Evolutionary conservation across 2,113 vertebrate species (phyloP), one percentile per base, ranked within the genome.

Genomic region (Dasyprocta punctata): DNA sequence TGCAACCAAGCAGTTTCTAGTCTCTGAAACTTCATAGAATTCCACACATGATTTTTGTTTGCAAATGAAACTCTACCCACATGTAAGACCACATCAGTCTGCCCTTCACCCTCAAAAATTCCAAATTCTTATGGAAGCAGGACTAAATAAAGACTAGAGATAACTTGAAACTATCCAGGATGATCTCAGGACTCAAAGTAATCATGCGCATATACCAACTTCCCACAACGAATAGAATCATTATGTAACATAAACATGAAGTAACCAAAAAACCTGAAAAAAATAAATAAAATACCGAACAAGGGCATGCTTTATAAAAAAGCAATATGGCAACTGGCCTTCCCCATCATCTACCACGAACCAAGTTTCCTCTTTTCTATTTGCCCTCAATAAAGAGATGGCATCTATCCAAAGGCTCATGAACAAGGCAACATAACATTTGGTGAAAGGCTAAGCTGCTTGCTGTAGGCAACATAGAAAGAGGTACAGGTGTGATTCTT

Each of bases 21-120:
- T 88, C 24, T 85, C 28, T 89, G 69, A 96, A 88, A 86, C 19
- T 52, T 94, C 22, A 63, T 33, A 71, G 28, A 95, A 97, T 81
- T 38, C 82, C 83, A 87, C 44, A 28, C 44, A n/a, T 73, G 54
- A 54, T 49, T 92, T 97, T 96, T 78, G 47, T 87, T 98, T 93
- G 47, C 44, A 86, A 93, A 75, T 61, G 17, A 96, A 47, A 77
- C 2, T 95, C 61, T 17, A 47, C 2, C 38, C 26, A 28, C 2
- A 61, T 56, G 41, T 38, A 71, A 91, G 20, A 90, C 36, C 56
- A 56, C 30, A 30, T 85, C 19, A 10, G 11, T 73, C 41, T 52
- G 2, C 33, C 26, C 11, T 56, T 73, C 5, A 52, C 11, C 63
- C 54, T 96, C 58, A 77, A 90, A 78, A 88, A 69, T 63, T n/a